These are phyloP conservation scores for Caenorhabditis remanei DNA, from an alignment of 1,140 invertebrate genomes.

Conservation along the genomic window DNA sequence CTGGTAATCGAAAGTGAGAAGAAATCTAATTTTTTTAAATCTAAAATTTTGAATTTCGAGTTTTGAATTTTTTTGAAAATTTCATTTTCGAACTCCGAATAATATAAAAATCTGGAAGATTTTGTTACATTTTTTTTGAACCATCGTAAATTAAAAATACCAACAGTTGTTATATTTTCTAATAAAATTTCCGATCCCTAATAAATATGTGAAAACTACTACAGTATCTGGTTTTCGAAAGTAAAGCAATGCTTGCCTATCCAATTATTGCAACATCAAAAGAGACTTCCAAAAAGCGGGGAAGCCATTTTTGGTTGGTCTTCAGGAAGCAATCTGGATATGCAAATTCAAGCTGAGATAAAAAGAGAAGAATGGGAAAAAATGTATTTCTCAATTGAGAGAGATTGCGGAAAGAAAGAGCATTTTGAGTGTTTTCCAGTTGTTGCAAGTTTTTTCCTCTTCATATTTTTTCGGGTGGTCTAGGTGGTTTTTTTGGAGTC, in stretches of 20 bases:
- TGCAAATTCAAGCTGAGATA: slow-evolving; percentile 31
- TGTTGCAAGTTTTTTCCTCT: slow-evolving; percentile 20
- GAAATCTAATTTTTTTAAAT: background rate
- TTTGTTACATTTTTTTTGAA: no score
- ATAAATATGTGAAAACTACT: no score
- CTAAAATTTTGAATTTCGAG: no score
- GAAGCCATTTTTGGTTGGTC: background rate
- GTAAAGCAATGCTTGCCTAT: background rate
- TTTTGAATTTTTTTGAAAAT: no score
- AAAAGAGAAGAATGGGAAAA: slow-evolving; percentile 7
- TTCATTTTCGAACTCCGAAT: no score
- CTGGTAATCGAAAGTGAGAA: background rate
- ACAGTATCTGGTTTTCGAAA: no score
- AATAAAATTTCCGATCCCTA: no score
- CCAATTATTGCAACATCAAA: background rate
- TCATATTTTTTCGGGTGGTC: background rate
- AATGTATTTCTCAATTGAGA: background rate
- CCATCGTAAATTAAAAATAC: no score
- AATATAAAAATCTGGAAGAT: no score
- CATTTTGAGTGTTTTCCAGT: slow-evolving; percentile 41
- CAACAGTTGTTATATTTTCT: no score
- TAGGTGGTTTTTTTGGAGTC: slow-evolving; percentile 1
- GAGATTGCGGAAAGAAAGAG: slow-evolving; percentile 12
- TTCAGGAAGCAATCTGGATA: slow-evolving; percentile 44
- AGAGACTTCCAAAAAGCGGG: background rate